Base-by-base conservation (phyloP, 2,888 invertebrate genomes). In the Erebia palarica region DNA sequence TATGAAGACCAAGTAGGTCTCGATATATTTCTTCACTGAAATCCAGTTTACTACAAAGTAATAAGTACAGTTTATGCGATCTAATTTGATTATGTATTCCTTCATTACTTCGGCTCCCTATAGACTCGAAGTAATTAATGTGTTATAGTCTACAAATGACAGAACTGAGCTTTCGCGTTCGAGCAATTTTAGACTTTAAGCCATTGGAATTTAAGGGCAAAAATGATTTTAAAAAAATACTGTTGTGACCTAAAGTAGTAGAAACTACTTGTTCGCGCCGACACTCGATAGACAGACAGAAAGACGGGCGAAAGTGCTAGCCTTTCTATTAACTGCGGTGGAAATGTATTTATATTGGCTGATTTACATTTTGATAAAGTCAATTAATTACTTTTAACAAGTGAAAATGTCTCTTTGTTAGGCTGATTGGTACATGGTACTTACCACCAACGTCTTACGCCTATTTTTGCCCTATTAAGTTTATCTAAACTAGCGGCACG, bases 201-300 rank as follows among this genome's bases (percentile, higher is more conserved):
- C 7, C 14, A 14, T 0, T 7, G 18, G 21, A 13, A 14, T 1
- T 47, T 47, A 47, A 61, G 61, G 47, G 18, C 18, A 21, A 14
- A 13, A 18, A 47, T 61, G 10, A 1, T 47, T 1, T 11, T 18
- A 18, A 47, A 13, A 11, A 47, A 9, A 11, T 10, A 47, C 1
- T 61, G 18, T 47, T 44, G 61, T 61, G 47, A 18, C 47, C 61
- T 59, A 59, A 36, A 47, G 69, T 66, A 27, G 66, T 53, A 55
- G 53, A 55, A 71, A 59, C 63, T 51, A 69, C 66, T 73, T 71
- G 73, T 69, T 73, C 71, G 66, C 58, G 53, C 73, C 71, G 73
- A 73, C 68, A 71, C 66, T 64, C 73, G 58, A 71, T 71, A 73
- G 69, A 73, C 72, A 66, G 72, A 36, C 47, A 47, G 47, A 47